Conservation (phyloP, 2,888 invertebrate species). For the Trachelus troglodyta region DNA sequence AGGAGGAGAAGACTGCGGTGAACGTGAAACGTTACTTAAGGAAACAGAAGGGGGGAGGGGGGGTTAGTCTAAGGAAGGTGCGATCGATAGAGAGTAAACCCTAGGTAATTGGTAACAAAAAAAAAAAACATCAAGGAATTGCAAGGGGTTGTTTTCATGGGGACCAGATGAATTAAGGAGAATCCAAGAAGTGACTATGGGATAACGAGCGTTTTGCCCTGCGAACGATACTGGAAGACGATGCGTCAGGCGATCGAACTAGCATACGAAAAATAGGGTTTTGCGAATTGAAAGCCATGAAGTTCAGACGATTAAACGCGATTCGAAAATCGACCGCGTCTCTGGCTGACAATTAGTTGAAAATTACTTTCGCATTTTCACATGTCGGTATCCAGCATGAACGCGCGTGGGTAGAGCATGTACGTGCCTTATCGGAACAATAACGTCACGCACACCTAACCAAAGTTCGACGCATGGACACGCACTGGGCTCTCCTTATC, state of each 20-base stretch:
- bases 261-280: too few species aligned
- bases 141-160: not conserved
- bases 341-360: not conserved
- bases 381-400: not conserved
- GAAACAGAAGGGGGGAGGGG: not conserved
- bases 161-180: not conserved
- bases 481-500: slow-evolving; percentile 7
- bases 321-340: not conserved
- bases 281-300: not conserved
- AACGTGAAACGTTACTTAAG: not conserved
- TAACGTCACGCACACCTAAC: not conserved
- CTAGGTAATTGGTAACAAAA: not conserved
- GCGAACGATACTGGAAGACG: not conserved
- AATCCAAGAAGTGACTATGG: not conserved
- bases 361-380: not conserved
- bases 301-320: not conserved
- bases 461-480: not conserved
- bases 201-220: not conserved
- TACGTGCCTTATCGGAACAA: not conserved
- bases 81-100: not conserved
- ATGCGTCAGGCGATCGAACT: too few species aligned
- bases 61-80: not conserved
- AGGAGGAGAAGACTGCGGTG: not conserved
- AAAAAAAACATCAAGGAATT: not conserved
- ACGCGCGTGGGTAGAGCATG: not conserved